phyloP scores from a whole-genome alignment of 23 tunicate genomes.

The Halocynthia roretzi region DNA sequence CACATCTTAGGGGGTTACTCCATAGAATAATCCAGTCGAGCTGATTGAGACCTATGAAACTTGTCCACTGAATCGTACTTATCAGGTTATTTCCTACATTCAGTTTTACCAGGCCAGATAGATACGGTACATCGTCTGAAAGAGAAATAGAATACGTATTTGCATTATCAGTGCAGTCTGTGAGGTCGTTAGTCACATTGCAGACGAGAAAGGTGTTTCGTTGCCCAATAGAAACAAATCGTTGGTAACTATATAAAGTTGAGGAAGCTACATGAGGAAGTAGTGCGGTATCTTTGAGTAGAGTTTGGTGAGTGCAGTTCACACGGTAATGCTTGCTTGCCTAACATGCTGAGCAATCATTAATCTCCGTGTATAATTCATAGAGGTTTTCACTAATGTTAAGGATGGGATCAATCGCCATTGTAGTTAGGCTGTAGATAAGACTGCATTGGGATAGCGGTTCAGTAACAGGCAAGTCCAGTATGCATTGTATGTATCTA shows the following conservation, averaged over 20 bases:
- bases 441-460: too few relatives aligned
- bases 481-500: too few relatives aligned
- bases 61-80: slow-evolving; percentile 40
- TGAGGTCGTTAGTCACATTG: background rate
- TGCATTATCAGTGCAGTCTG: background rate
- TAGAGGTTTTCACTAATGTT: background rate
- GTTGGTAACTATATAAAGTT: too few relatives aligned
- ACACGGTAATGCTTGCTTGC: too few relatives aligned
- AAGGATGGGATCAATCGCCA: background rate
- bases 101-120: slow-evolving; percentile 37
- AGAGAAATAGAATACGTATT: background rate
- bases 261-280: too few relatives aligned
- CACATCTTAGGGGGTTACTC: slow-evolving; percentile 58
- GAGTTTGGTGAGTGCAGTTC: too few relatives aligned
- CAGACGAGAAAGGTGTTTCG: too few relatives aligned
- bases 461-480: too few relatives aligned
- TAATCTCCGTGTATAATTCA: background rate
- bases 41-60: slow-evolving; percentile 34
- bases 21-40: slow-evolving; percentile 28
- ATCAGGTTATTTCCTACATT: slow-evolving; percentile 42
- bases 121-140: slow-evolving; percentile 59
- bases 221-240: too few relatives aligned
- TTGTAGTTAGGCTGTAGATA: too few relatives aligned
- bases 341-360: background rate
- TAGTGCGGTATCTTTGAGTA: too few relatives aligned